Evolutionary conservation across 2,888 invertebrate species (phyloP), one percentile per base, ranked within the genome.

Genomic region (Erebia aethiops): DNA sequence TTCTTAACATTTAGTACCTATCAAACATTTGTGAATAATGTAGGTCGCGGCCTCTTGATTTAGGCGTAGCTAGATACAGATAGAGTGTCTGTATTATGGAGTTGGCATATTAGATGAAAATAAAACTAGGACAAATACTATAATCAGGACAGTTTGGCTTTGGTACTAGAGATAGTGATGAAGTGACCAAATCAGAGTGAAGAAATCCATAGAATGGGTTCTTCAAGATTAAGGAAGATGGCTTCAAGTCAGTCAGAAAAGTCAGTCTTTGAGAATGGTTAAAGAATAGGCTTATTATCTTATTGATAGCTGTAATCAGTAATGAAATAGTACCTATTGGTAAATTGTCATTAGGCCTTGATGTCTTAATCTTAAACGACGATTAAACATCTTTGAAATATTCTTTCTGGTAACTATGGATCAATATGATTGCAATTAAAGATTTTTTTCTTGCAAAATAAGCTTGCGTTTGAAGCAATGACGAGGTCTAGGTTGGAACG

Each of bases 1-100:
- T 62, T 62, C 62, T 49, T 64, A 64, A 64, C 64, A 64, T 64
- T 64, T 64, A 54, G 54, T 41, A n/a, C n/a, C n/a, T n/a, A 64
- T 52, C n/a, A 35, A 54, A 35, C 64, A 64, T 54, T 54, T 41
- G 52, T 41, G 35, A 35, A 64, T 62, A 62, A 71, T 65, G 52
- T 71, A 65, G 65, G 67, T 67, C 70, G 52, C 10, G 67, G 35
- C 70, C 70, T 64, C 58, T 72, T 62, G 41, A 49, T 57, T 21
- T n/a, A 62, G 72, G 72, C 64, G 70, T 70, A 64, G 70, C 58
- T 10, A 64, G 7, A 26, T 52, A 64, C 52, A 54, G 18, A 10
- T 21, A 41, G 1, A 21, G 16, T 41, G 35, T 35, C 35, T 35
- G 35, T 35, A 35, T 35, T 35, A 26, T 26, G 54, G 52, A 52